Evolutionary conservation across 1,140 invertebrate species (phyloP), one percentile per base, ranked within the genome.

Genomic region (Leptinotarsa texana): DNA sequence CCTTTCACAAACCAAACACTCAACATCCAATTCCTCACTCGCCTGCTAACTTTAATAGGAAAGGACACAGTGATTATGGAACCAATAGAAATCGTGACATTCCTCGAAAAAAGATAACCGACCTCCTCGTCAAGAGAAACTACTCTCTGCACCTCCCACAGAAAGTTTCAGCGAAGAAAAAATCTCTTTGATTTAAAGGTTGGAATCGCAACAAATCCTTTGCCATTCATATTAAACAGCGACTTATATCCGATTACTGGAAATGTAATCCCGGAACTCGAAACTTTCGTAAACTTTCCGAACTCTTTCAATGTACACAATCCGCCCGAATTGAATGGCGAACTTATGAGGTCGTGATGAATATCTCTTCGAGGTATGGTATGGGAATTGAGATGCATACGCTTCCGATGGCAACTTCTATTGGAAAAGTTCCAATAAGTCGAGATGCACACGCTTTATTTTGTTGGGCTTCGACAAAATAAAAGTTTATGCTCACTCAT

Each of bases 301-400:
- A 57, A 57, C 51, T 57, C 51, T 57, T 57, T 57, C 51, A 57
- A 13, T 57, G 51, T 57, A 57, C 51, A 57, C 51, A 57, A 57
- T 57, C 51, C 15, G 17, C 15, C n/a, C n/a, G 51, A 57, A 57
- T 57, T 57, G 51, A 57, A 57, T 57, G 17, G 51, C 3, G 51
- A 57, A 57, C 51, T 57, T 57, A 57, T 57, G 51, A 57, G 51
- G n/a, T 57, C 51, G 15, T 57, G 51, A 57, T 57, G 51, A 57
- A 57, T 57, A 57, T 17, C 51, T 57, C 17, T 13, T 57, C 51
- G n/a, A 18, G 51, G 51, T n/a, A 18, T 57, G n/a, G 15, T 57
- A n/a, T 18, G 51, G 51, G 51, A 57, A 18, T 57, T 17, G 51
- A 57, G n/a, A 57, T 15, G 51, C n/a, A 57, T 18, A 57, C n/a